A percentile compares a stretch with the other conserved stretches of the same genome.
Conservation (phyloP, 2,113 vertebrate species). For the Sinocyclocheilus anshuiensis region DNA sequence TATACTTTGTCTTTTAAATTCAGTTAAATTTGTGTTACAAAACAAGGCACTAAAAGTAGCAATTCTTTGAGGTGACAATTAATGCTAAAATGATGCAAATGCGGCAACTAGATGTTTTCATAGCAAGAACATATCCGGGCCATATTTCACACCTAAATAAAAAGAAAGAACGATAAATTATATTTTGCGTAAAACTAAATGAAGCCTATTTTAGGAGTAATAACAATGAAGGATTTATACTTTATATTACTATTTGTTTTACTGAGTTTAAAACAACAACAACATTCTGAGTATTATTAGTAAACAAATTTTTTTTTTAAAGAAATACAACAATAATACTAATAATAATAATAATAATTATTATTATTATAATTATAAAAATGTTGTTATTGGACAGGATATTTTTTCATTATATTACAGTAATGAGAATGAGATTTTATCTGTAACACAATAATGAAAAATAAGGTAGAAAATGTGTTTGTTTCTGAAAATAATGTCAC, state of each 20-base stretch:
- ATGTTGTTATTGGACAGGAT: no score
- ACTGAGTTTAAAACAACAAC: no score
- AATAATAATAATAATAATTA: no score
- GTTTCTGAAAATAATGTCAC: background rate
- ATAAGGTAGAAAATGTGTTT: no score
- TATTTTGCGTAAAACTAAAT: background rate
- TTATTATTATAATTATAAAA: no score
- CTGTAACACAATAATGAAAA: background rate
- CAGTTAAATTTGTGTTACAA: conserved; percentile 39
- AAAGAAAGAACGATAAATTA: background rate
- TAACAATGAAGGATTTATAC: background rate
- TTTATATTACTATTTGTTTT: background rate
- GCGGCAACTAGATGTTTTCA: background rate
- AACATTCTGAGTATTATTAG: no score
- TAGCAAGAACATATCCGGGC: background rate
- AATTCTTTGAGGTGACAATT: conserved; percentile 19
- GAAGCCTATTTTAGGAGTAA: background rate
- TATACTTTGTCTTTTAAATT: conserved; percentile 26
- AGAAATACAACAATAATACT: no score
- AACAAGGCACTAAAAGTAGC: conserved; percentile 54
- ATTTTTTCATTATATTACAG: background rate
- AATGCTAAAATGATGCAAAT: background rate
- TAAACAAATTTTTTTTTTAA: background rate
- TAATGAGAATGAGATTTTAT: background rate
- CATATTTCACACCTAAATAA: background rate